These are phyloP conservation scores for Cricetomys ansorgei DNA, from an alignment of 2,113 vertebrate species.

Conservation along the genomic window DNA sequence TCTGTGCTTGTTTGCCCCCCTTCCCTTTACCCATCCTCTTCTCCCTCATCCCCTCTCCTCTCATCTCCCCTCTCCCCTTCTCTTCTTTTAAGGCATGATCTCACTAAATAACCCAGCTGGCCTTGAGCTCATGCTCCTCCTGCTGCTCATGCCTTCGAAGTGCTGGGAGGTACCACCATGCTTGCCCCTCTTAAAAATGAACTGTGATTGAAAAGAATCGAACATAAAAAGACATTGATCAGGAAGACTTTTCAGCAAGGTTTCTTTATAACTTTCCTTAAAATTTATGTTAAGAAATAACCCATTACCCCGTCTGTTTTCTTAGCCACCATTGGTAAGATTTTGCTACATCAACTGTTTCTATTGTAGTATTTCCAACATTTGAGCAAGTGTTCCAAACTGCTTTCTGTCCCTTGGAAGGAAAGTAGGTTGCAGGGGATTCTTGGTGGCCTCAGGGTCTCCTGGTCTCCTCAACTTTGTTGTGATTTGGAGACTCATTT, in stretches of 20 bases:
- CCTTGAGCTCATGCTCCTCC: not conserved
- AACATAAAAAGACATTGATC: not conserved
- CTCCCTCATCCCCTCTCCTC: not conserved
- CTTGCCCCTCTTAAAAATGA: not conserved
- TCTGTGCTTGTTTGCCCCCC: not conserved
- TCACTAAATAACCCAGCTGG: not conserved
- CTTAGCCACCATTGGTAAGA: not conserved
- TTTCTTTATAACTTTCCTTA: conserved; percentile 1
- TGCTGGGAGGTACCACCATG: not conserved
- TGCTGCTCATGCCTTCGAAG: not conserved
- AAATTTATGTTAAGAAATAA: conserved; percentile 30
- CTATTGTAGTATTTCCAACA: not conserved
- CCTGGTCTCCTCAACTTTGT: not conserved
- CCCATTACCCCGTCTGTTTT: not conserved
- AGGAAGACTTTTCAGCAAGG: conserved; percentile 30
- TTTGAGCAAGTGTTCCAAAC: not conserved
- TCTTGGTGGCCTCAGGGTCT: not conserved
- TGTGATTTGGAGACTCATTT: conserved; percentile 10
- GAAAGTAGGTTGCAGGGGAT: not conserved
- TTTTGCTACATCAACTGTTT: conserved; percentile 26
- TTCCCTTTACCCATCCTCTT: not conserved
- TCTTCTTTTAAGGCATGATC: not conserved
- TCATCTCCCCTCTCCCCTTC: no score
- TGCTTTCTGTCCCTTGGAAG: not conserved
- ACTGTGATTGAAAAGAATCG: not conserved